Conservation (phyloP, 2,797 vertebrate species). For the Apogon hyalosoma region DNA sequence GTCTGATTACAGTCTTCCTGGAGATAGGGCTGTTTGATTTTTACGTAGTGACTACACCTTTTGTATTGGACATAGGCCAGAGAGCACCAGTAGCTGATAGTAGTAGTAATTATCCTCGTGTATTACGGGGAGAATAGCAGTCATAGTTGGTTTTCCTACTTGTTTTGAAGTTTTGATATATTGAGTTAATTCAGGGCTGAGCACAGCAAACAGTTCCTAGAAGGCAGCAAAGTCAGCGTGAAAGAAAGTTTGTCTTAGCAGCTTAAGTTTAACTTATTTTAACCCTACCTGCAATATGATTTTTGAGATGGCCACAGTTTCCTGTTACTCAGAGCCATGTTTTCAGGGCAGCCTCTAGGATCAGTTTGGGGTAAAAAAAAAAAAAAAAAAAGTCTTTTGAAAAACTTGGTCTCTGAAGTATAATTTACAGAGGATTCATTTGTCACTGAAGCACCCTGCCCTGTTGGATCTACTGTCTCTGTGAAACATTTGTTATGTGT, state of each 20-base stretch:
- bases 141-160: not conserved
- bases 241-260: constrained; percentile 19
- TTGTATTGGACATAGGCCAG: not conserved
- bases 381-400: too few relatives aligned
- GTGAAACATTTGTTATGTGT: constrained; percentile 24
- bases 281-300: constrained; percentile 8
- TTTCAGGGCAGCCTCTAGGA: not conserved
- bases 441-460: constrained; percentile 32
- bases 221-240: not conserved
- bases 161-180: constrained; percentile 8
- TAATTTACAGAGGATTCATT: constrained; percentile 23
- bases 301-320: constrained; percentile 14
- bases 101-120: constrained; percentile 19
- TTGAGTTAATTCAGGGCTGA: not conserved
- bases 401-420: constrained; percentile 9
- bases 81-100: constrained; percentile 10
- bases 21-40: constrained; percentile 25
- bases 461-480: constrained; percentile 20
- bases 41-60: constrained; percentile 17
- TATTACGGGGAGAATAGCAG: not conserved
- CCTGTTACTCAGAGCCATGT: not conserved
- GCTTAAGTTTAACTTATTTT: constrained; percentile 7
- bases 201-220: not conserved
- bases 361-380: too few relatives aligned
- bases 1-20: constrained; percentile 25